Evolutionary conservation across 1,140 invertebrate genomes (phyloP).

Genomic region (Saccostrea echinata): DNA sequence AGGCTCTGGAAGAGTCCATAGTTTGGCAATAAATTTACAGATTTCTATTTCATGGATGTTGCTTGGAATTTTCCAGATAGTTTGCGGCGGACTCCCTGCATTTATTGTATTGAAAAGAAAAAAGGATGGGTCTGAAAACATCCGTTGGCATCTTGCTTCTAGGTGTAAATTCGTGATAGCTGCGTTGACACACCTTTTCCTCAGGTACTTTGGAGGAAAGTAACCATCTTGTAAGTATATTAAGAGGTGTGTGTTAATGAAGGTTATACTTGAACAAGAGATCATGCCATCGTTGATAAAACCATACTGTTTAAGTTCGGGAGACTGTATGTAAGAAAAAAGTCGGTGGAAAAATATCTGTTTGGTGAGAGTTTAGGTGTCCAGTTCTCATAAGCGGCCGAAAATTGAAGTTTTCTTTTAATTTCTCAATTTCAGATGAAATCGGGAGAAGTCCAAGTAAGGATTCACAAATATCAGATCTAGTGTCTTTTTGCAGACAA

Average conservation of each 20-base stretch:
- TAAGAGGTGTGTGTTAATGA: no score
- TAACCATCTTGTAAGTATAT: not conserved
- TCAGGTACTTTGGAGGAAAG: not conserved
- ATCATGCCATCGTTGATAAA: not conserved
- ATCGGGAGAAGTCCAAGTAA: no score
- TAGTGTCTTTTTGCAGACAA: no score
- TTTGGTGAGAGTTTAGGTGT: not conserved
- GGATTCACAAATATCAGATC: no score
- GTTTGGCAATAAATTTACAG: no score
- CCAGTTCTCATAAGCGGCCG: not conserved
- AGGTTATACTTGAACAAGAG: no score
- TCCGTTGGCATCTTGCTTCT: not conserved
- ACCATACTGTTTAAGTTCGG: not conserved
- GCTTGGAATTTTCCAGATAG: no score
- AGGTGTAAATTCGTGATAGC: not conserved
- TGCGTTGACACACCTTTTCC: not conserved
- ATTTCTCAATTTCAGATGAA: conserved; percentile 13
- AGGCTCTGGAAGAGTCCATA: no score
- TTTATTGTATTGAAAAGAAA: no score
- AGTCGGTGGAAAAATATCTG: not conserved
- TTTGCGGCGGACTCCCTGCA: no score
- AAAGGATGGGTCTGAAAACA: no score
- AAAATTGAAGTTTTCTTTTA: not conserved
- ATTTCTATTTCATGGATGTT: no score
- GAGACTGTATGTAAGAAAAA: not conserved